These are phyloP conservation scores for Apotomis betuletana DNA, from an alignment of 2,888 invertebrate genomes.

Conservation along the genomic window DNA sequence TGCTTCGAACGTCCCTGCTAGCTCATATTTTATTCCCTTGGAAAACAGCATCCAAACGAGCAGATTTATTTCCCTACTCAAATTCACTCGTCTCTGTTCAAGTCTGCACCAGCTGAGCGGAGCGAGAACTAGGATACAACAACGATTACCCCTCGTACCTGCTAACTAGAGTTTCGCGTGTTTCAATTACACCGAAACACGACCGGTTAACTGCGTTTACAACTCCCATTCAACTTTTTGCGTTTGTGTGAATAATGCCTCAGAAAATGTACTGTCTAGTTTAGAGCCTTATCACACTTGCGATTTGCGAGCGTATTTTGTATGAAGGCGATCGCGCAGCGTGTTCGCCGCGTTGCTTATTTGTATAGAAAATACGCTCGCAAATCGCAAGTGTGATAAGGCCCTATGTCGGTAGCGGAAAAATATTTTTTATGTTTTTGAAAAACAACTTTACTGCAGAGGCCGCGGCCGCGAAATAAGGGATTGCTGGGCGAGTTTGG, in stretches of 20 bases:
- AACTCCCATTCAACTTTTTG: conserved; percentile 54
- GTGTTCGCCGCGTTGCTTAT: too few relatives aligned
- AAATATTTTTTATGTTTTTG: neutral
- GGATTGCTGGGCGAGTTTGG: too few relatives aligned
- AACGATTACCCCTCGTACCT: conserved; percentile 47
- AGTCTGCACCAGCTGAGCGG: conserved; percentile 18
- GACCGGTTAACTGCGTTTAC: conserved; percentile 55
- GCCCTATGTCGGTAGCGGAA: neutral
- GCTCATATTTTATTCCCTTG: neutral
- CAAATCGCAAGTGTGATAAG: too few relatives aligned
- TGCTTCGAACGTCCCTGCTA: too few relatives aligned
- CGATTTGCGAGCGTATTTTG: too few relatives aligned
- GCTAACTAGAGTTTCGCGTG: conserved; percentile 58
- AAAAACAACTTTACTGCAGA: neutral
- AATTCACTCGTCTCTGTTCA: neutral
- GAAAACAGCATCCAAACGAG: neutral
- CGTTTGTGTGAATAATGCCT: conserved; percentile 47
- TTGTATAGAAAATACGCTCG: too few relatives aligned
- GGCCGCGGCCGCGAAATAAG: too few relatives aligned
- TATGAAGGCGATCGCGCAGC: too few relatives aligned
- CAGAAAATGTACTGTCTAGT: conserved; percentile 42
- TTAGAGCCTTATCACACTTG: too few relatives aligned
- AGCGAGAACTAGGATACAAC: conserved; percentile 31
- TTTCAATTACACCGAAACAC: conserved; percentile 59
- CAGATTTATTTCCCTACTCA: neutral